A percentile compares a stretch with the other conserved stretches of the same genome.
These are phyloP conservation scores for Ochotona curzoniae DNA, from an alignment of 2,113 vertebrate species.

Conservation along the genomic window DNA sequence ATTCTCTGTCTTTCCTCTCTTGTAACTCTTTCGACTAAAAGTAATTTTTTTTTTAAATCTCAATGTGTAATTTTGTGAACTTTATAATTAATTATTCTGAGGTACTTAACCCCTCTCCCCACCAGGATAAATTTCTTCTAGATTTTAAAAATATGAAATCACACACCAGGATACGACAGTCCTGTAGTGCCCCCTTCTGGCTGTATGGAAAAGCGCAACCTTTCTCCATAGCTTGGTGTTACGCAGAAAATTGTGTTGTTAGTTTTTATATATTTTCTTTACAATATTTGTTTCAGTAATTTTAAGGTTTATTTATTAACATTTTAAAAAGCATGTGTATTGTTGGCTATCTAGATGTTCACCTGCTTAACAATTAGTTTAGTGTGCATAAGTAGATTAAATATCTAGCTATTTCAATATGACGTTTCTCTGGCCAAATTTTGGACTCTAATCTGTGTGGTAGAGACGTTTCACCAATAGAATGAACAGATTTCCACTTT, in stretches of 20 bases:
- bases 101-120: rapidly evolving
- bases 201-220: not conserved
- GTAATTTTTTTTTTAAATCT: not conserved
- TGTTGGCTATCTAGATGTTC: not conserved
- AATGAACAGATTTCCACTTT: not conserved
- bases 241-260: not conserved
- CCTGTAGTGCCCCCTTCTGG: slow-evolving; percentile 64
- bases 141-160: not conserved
- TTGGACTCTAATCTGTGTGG: not conserved
- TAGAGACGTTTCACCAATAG: not conserved
- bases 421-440: not conserved
- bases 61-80: not conserved
- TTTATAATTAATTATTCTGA: not conserved
- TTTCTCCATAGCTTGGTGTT: not conserved
- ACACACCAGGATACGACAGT: not conserved
- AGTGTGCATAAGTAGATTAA: not conserved
- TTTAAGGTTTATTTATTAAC: not conserved
- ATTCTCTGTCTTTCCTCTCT: too few relatives aligned
- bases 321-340: not conserved
- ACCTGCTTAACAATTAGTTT: not conserved
- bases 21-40: too few relatives aligned
- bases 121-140: not conserved
- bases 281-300: not conserved
- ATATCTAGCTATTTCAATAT: not conserved
- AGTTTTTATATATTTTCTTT: not conserved